Base-by-base conservation (phyloP, 2,888 invertebrate species). In the Agrilus biguttatus region DNA sequence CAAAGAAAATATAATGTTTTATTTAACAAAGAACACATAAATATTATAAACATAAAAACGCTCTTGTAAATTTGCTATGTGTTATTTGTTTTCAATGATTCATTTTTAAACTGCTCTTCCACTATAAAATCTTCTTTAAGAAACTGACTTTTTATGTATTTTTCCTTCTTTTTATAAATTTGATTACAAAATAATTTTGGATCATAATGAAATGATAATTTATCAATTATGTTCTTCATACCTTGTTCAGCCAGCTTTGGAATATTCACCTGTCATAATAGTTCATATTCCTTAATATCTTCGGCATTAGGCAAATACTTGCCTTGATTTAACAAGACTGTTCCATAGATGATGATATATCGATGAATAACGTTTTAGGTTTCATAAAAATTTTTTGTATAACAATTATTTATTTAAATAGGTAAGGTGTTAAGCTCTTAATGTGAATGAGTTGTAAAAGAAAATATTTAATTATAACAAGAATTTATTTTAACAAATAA, bases 291-390 rank as follows among this genome's bases (percentile, higher is more conserved):
- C 32, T 33, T 19, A 14, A 46, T 39, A 34, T 47, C 47, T 10
- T 40, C 17, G 5, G 39, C 38, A 42, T 36, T 43, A n/a, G 48
- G 45, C 8, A 46, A 10, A 8, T 36, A 14, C 37, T 23, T 37
- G 5, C 36, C 21, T 14, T 14, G 43, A 40, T 10, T 45, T 44
- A 32, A 21, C 39, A 37, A 45, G 46, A 33, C 41, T 46, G 34
- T 48, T 44, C 48, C 48, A 48, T 21, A 48, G 42, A 12, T 17
- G 34, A 35, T n/a, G n/a, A n/a, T n/a, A n/a, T n/a, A n/a, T n/a
- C n/a, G n/a, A n/a, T n/a, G n/a, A n/a, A n/a, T n/a, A n/a, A n/a
- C n/a, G n/a, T n/a, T n/a, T n/a, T n/a, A n/a, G n/a, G n/a, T n/a
- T n/a, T n/a, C n/a, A n/a, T n/a, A n/a, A n/a, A n/a, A n/a, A n/a